These are phyloP conservation scores for Turdus rufiventris DNA, from an alignment of 2,113 vertebrate species.

Conservation along the genomic window DNA sequence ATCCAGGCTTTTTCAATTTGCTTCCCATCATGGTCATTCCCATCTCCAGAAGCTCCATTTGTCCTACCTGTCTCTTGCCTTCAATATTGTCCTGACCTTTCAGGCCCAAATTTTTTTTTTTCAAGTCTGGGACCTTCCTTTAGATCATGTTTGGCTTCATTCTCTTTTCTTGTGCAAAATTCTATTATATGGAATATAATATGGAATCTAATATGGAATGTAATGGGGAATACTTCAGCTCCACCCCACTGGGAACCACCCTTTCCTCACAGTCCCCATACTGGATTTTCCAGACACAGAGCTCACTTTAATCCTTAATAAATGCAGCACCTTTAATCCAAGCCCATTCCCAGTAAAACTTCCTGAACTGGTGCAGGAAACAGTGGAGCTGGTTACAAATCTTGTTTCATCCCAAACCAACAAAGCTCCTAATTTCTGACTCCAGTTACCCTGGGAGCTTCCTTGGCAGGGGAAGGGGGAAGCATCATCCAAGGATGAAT, in stretches of 20 bases:
- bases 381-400: neutral
- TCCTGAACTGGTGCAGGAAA: neutral
- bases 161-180: neutral
- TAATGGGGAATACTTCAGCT: neutral
- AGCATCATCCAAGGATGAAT: neutral
- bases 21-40: neutral
- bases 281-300: conserved; percentile 26
- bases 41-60: neutral
- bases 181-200: neutral
- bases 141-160: neutral
- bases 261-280: neutral
- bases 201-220: neutral
- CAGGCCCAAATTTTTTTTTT: neutral
- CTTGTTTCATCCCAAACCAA: neutral
- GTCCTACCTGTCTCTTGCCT: neutral
- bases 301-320: neutral
- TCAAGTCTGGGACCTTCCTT: neutral
- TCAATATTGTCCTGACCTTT: neutral
- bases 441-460: neutral
- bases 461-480: neutral
- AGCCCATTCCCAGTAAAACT: neutral
- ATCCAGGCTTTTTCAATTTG: neutral
- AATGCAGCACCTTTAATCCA: neutral
- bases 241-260: neutral
- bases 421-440: neutral